phyloP scores from a whole-genome alignment of 2,113 vertebrate species.

The Cochlearius cochlearius region DNA sequence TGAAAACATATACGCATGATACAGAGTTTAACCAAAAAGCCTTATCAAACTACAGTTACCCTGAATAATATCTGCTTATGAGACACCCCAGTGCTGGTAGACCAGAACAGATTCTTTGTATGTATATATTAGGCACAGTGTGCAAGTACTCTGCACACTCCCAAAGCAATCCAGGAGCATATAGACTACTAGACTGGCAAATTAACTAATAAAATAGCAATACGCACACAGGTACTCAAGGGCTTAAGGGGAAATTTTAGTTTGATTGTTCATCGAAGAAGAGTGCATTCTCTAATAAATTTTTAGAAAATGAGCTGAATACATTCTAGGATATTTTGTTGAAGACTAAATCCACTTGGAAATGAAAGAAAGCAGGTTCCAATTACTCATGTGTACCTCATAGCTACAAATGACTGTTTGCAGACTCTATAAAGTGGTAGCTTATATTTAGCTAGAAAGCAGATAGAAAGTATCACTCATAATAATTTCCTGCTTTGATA shows the following conservation, averaged over 20 bases:
- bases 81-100: neutral
- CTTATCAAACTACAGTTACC: neutral
- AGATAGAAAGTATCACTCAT: neutral
- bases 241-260: neutral
- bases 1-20: neutral
- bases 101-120: neutral
- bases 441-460: neutral
- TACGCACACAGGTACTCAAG: neutral
- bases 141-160: neutral
- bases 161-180: neutral
- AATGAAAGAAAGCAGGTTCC: neutral
- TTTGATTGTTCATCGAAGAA: neutral
- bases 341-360: neutral
- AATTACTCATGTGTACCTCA: neutral
- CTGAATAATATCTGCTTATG: neutral
- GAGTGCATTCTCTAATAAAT: neutral
- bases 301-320: neutral
- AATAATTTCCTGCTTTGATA: neutral
- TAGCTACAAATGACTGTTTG: neutral
- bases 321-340: neutral
- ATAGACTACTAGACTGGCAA: neutral
- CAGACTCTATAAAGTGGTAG: neutral
- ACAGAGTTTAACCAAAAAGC: neutral
- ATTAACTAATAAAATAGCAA: neutral
- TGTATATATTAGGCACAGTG: neutral